Evolutionary conservation across 2,113 vertebrate genomes (phyloP).

Genomic region (Hyla sarda): DNA sequence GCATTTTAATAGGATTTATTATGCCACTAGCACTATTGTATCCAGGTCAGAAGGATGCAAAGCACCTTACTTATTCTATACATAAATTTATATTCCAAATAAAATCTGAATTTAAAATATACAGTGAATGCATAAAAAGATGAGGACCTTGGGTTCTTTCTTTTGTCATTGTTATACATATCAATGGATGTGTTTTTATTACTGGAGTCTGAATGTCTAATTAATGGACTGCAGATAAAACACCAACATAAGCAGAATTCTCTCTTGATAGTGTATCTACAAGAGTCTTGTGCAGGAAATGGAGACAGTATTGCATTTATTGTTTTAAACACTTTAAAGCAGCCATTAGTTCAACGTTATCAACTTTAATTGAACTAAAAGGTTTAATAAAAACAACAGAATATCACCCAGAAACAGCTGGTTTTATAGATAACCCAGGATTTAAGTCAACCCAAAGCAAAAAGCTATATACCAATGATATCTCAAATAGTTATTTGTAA

Average conservation of each 20-base stretch:
- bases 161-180: slow-evolving; percentile 4
- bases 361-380: slow-evolving; percentile 34
- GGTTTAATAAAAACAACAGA: slow-evolving; percentile 24
- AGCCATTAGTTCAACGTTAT: slow-evolving; percentile 38
- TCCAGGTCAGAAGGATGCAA: not conserved
- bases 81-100: not conserved
- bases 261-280: slow-evolving; percentile 33
- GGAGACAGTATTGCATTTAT: slow-evolving; percentile 22
- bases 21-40: not conserved
- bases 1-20: not conserved
- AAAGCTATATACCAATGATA: slow-evolving; percentile 20
- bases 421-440: slow-evolving; percentile 2
- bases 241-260: slow-evolving; percentile 1
- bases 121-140: not conserved
- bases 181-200: slow-evolving; percentile 13
- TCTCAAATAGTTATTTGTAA: slow-evolving; percentile 19
- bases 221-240: slow-evolving; percentile 32
- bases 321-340: slow-evolving; percentile 36
- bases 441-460: slow-evolving; percentile 1
- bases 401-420: slow-evolving; percentile 43
- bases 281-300: slow-evolving; percentile 17
- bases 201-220: slow-evolving; percentile 38
- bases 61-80: not conserved
- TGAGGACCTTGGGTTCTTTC: not conserved
- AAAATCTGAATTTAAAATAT: not conserved